Base-by-base conservation (phyloP, 2,888 invertebrate species). In the Tenthredo amoena region DNA sequence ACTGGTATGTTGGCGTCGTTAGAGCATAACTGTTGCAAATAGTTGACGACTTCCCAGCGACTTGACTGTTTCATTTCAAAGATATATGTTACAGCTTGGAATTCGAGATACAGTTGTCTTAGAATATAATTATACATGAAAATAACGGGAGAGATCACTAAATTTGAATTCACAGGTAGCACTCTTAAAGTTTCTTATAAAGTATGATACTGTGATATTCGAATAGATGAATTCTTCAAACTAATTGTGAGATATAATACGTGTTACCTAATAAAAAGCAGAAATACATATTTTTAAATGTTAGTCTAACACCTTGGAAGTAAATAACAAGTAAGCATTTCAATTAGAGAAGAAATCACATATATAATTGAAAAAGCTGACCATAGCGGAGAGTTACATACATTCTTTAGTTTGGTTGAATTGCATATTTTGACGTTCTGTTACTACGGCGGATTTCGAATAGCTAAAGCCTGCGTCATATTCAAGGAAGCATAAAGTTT, bases 1-100 rank as follows among this genome's bases (percentile, higher is more conserved):
- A 96, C 93, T 6, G 96, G 95, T 86, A 96, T 94, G 91, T 96
- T 95, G 7, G 96, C 94, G 89, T 96, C 96, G 89, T 96, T 96
- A 12, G 96, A 96, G 90, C 96, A 96, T 62, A 96, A 90, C 87
- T 94, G 94, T 92, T 96, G 96, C 31, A 96, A 93, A 91, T 96
- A 96, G 68, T 95, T 93, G 0, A 96, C 94, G 0, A 95, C 96
- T 91, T 96, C 95, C 31, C 92, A 92, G 47, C 94, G 95, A 86
- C 94, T 94, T 34, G 96, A 96, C 95, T 96, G 90, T 50, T 90
- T 89, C 40, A 62, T 26, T 81, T 81, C 21, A 77, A 77, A 77
- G 10, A 31, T 76, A 18, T 76, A 34, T 37, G 18, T 79, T 47
- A 62, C 34, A 55, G 55, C 10, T 55, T n/a, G 26, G 1, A 26